These are phyloP conservation scores for Melipona beecheii DNA, from an alignment of 2,888 invertebrate species.

Conservation along the genomic window DNA sequence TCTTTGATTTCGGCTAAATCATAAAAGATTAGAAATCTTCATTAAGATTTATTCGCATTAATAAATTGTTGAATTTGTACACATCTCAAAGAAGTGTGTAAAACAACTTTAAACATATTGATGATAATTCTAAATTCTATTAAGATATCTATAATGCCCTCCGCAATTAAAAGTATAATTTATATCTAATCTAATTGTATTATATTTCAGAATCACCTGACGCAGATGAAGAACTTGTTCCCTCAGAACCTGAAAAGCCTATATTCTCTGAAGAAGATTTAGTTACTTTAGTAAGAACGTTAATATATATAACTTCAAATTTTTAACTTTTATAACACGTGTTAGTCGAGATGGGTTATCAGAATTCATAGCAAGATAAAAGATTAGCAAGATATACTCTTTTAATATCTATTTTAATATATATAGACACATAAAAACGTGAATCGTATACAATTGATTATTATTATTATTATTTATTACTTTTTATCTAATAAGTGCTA, in stretches of 20 bases:
- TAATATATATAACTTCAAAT: neutral
- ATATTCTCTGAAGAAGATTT: constrained; percentile 88
- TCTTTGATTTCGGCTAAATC: too few species aligned
- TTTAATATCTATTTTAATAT: neutral
- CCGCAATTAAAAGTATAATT: neutral
- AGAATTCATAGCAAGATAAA: neutral
- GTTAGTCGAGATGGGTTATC: neutral
- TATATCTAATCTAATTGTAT: constrained; percentile 20
- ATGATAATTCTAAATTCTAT: neutral
- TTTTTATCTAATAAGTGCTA: neutral
- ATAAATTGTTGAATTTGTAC: neutral
- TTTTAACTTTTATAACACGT: neutral
- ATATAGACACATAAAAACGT: neutral
- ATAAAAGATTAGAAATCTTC: neutral
- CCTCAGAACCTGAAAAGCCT: constrained; percentile 85
- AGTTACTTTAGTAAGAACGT: constrained; percentile 84
- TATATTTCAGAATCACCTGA: constrained; percentile 79
- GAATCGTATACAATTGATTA: neutral
- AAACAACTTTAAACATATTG: neutral
- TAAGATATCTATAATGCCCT: neutral
- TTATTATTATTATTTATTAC: neutral
- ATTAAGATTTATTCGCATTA: neutral
- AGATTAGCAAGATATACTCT: neutral
- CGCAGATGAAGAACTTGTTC: constrained; percentile 81
- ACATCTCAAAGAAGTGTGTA: neutral